These are phyloP conservation scores for Uloborus plumipes DNA, from an alignment of 2,888 invertebrate genomes.

Conservation along the genomic window DNA sequence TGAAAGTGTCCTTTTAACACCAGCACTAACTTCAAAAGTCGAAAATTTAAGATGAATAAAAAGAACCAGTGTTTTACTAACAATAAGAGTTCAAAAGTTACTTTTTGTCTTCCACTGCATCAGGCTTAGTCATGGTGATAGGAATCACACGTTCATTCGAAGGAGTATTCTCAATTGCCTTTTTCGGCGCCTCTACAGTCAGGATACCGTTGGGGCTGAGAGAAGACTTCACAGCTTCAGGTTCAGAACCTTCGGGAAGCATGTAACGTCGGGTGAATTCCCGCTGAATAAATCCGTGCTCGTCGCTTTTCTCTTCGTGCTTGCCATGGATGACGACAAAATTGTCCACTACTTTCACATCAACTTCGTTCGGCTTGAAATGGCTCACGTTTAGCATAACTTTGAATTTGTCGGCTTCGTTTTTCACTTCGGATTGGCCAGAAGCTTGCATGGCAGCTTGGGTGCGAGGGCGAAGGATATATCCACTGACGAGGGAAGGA, in stretches of 20 bases:
- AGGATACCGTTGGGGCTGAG: constrained; percentile 63
- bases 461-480: constrained; percentile 40
- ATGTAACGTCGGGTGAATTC: constrained; percentile 66
- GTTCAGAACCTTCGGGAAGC: constrained; percentile 65
- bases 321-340: constrained; percentile 65
- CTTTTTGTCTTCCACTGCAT: too few relatives aligned
- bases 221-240: constrained; percentile 62
- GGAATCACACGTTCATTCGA: constrained; percentile 58
- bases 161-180: constrained; percentile 37
- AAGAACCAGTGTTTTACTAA: neutral
- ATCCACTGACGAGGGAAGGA: constrained; percentile 30
- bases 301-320: constrained; percentile 66
- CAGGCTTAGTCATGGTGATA: constrained; percentile 25
- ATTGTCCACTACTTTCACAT: constrained; percentile 66
- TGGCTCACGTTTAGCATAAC: constrained; percentile 63
- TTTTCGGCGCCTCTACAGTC: constrained; percentile 61
- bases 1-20: too few relatives aligned
- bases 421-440: constrained; percentile 51
- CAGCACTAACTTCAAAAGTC: too few relatives aligned
- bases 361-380: constrained; percentile 62
- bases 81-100: neutral
- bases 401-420: constrained; percentile 52
- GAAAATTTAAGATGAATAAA: neutral
- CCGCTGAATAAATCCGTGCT: constrained; percentile 65
- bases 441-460: constrained; percentile 31